Evolutionary conservation across 2,888 invertebrate genomes (phyloP).

Genomic region (Gerris lacustris): DNA sequence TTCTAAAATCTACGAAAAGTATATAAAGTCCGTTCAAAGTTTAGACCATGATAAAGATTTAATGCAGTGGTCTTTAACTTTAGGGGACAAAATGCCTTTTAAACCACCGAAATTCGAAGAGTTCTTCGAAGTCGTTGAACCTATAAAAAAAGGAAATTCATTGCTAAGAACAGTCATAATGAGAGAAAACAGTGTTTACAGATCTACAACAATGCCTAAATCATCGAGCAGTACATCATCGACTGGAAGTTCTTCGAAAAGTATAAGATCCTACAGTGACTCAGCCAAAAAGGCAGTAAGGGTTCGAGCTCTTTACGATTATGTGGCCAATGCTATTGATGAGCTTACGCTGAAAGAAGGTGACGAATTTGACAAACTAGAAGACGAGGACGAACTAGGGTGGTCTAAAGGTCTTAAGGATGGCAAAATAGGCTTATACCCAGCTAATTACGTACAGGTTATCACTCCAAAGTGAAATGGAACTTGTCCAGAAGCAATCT

Average conservation of each 20-base stretch:
- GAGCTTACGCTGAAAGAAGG: conserved; percentile 5
- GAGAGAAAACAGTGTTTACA: background rate
- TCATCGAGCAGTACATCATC: background rate
- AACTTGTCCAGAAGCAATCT: too few species aligned
- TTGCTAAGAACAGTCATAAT: background rate
- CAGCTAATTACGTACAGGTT: background rate
- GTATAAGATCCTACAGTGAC: background rate
- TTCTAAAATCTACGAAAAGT: conserved; percentile 3
- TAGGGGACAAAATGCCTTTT: background rate
- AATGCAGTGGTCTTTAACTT: background rate
- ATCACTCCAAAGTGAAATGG: background rate
- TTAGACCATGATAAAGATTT: conserved; percentile 6
- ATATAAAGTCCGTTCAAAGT: background rate
- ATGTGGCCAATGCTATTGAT: background rate
- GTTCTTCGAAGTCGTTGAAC: background rate
- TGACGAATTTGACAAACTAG: conserved; percentile 5
- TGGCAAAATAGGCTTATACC: background rate
- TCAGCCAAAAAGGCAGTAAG: background rate
- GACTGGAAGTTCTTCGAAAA: background rate
- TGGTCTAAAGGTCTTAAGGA: conserved; percentile 4
- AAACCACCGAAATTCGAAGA: background rate
- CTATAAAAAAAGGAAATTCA: background rate
- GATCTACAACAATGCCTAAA: background rate
- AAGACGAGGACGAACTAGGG: background rate
- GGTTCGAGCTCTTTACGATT: conserved; percentile 2